Conservation (phyloP, 2,797 vertebrate genomes). For the Carduelis carduelis region DNA sequence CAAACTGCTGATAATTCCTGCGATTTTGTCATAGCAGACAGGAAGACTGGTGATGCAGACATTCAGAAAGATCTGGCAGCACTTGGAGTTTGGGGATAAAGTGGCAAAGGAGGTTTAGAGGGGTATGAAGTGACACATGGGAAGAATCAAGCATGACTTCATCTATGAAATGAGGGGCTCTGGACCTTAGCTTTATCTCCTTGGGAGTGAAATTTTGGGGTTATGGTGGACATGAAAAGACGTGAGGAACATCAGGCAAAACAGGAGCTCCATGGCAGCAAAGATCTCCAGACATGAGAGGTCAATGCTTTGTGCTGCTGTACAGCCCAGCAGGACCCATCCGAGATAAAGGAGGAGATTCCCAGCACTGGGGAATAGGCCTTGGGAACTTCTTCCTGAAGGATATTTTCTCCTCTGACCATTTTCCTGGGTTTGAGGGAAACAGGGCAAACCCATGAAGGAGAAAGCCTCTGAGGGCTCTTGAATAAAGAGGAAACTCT, state of each 20-base stretch:
- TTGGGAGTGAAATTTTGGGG: background rate
- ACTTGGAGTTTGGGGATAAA: background rate
- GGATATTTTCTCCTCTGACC: background rate
- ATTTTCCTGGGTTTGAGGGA: background rate
- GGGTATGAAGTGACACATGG: background rate
- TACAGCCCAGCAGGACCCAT: background rate
- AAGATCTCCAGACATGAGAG: background rate
- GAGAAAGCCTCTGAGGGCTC: background rate
- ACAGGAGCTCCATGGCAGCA: background rate
- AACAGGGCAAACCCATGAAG: background rate
- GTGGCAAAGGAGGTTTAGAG: background rate
- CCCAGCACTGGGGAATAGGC: background rate
- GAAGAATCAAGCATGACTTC: background rate
- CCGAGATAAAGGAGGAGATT: background rate
- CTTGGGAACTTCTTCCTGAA: background rate
- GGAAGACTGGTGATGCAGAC: background rate
- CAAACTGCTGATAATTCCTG: background rate
- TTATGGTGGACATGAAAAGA: background rate
- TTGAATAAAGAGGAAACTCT: background rate
- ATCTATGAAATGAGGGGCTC: background rate
- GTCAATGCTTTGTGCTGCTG: background rate
- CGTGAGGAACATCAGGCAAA: background rate
- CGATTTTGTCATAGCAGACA: fast-evolving
- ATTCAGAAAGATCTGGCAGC: background rate
- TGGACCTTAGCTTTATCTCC: background rate